These are phyloP conservation scores for Malurus alboscapulatus DNA, from an alignment of 2,113 vertebrate genomes.

Conservation along the genomic window DNA sequence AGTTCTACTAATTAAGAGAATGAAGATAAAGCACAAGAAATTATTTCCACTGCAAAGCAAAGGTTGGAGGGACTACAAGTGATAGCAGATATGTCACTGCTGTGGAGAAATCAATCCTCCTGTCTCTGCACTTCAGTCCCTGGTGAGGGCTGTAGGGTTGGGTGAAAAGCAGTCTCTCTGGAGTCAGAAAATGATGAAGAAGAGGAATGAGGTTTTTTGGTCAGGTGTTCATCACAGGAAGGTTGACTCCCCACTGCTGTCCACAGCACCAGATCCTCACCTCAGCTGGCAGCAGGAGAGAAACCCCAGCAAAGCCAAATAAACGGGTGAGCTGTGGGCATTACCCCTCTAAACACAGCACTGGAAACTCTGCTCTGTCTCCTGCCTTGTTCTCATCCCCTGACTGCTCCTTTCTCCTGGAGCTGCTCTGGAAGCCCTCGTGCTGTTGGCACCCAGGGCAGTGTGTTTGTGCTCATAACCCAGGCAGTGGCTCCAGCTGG, in stretches of 20 bases:
- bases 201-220: neutral
- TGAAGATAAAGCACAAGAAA: neutral
- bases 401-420: neutral
- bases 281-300: neutral
- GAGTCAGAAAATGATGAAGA: neutral
- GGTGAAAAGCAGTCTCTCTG: neutral
- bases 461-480: neutral
- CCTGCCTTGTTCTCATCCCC: neutral
- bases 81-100: neutral
- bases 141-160: neutral
- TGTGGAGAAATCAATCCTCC: neutral
- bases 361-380: neutral
- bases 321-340: neutral
- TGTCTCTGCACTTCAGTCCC: neutral
- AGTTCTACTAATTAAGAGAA: neutral
- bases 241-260: neutral
- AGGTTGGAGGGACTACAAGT: neutral
- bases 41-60: neutral
- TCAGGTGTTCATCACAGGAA: neutral
- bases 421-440: neutral
- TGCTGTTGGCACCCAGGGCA: neutral
- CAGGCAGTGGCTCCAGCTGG: neutral
- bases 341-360: neutral
- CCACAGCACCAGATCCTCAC: neutral
- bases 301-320: neutral